Evolutionary conservation across 2,113 vertebrate species (phyloP).

Genomic region (Oostethus manadensis): DNA sequence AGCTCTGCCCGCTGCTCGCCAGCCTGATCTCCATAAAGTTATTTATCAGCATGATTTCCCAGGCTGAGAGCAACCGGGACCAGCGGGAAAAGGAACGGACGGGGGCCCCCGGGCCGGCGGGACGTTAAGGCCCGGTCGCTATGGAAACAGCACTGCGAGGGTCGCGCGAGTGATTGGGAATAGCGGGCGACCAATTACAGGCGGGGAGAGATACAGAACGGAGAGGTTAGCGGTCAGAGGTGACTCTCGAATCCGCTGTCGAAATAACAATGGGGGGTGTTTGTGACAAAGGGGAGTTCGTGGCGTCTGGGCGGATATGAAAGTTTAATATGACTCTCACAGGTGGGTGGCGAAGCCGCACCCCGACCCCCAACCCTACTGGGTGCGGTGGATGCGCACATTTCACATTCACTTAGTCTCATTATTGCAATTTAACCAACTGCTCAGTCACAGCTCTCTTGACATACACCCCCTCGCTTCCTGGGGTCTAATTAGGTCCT

Average conservation of each 20-base stretch:
- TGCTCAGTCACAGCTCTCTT: constrained; percentile 10
- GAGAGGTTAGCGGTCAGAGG: constrained; percentile 24
- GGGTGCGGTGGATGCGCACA: neutral
- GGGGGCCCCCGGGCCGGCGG: constrained; percentile 25
- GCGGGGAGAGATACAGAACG: constrained; percentile 13
- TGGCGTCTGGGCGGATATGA: neutral
- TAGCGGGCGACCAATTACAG: constrained; percentile 53
- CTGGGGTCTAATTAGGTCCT: constrained; percentile 46
- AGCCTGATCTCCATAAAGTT: constrained; percentile 78
- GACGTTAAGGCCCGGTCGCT: constrained; percentile 57
- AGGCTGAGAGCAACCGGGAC: constrained; percentile 56
- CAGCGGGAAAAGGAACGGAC: neutral
- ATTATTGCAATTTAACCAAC: constrained; percentile 18
- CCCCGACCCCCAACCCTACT: neutral
- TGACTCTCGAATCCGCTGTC: constrained; percentile 3
- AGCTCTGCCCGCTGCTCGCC: constrained; percentile 59
- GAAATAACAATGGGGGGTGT: constrained; percentile 8
- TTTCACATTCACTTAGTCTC: constrained; percentile 42
- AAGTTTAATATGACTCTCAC: constrained; percentile 26
- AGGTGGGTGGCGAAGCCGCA: constrained; percentile 16
- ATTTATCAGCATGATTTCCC: constrained; percentile 81
- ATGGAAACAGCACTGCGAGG: constrained; percentile 54
- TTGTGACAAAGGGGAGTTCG: neutral
- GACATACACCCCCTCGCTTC: constrained; percentile 22
- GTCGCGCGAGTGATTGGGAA: constrained; percentile 44